phyloP scores from a whole-genome alignment of 2,888 invertebrate species.

The Ophion slaviceki region DNA sequence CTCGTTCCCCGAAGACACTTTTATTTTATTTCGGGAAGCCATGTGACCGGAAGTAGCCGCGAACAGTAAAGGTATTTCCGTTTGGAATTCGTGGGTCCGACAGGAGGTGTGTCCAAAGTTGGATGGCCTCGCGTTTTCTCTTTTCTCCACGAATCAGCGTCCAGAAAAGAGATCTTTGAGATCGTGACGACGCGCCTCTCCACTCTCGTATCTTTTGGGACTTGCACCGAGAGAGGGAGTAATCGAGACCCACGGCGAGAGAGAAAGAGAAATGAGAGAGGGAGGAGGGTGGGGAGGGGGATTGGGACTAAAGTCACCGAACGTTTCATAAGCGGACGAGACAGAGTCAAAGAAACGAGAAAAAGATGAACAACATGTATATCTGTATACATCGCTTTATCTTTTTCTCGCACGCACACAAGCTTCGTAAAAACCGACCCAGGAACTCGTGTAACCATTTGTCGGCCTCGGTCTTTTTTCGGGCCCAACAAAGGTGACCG shows the following conservation, averaged over 20 bases:
- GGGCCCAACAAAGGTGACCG: constrained; percentile 48
- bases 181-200: constrained; percentile 60
- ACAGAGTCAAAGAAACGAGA: constrained; percentile 32
- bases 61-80: constrained; percentile 49
- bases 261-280: constrained; percentile 7
- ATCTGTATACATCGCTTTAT: constrained; percentile 12
- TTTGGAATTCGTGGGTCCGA: constrained; percentile 37
- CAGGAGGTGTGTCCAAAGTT: constrained; percentile 51
- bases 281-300: neutral
- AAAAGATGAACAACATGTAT: constrained; percentile 23
- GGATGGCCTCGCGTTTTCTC: constrained; percentile 48
- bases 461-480: constrained; percentile 63
- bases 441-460: constrained; percentile 70
- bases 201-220: constrained; percentile 53
- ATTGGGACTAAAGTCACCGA: constrained; percentile 61
- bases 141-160: constrained; percentile 57
- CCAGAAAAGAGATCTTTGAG: constrained; percentile 51
- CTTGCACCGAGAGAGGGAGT: constrained; percentile 57
- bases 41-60: constrained; percentile 55
- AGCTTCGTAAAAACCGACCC: constrained; percentile 27
- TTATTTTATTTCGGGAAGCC: constrained; percentile 20
- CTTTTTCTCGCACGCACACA: constrained; percentile 1
- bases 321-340: constrained; percentile 42
- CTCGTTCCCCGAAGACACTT: constrained; percentile 35
- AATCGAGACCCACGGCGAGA: constrained; percentile 35